Evolutionary conservation across 2,113 vertebrate genomes (phyloP), one percentile per base, ranked within the genome.

Genomic region (Dipodomys merriami): DNA sequence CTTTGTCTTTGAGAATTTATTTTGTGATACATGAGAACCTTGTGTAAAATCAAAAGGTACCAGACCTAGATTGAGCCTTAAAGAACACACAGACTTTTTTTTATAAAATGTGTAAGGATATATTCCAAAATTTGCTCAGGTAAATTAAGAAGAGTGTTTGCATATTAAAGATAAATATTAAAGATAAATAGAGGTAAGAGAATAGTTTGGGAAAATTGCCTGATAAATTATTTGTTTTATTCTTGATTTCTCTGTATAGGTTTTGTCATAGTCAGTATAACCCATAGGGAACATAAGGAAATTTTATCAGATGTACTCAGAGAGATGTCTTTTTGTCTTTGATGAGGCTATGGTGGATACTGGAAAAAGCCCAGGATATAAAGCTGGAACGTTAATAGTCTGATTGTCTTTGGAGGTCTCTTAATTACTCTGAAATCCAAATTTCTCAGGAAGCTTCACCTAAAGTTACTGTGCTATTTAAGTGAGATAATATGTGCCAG

Each of bases 21-120:
- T 96, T 96, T 96, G 33, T 83, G 95, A 94, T 6, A 19, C 57
- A 84, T 82, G 69, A 90, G 94, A 95, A 95, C 33, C 82, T 86
- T 90, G 60, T 60, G 15, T 80, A 86, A 84, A 57, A 49, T 11
- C 49, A 49, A 57, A 71, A 94, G 91, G 23, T 27, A 89, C 7
- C 64, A 67, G 65, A 91, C 91, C 65, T 85, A 84, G 33, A 84
- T 9, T 69, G 69, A 86, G n/a, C 71, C 80, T 90, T 53, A 19
- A 84, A 94, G 90, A 89, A 35, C 19, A 71, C 44, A 76, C 23
- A 90, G 83, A 78, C 79, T 67, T 53, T 57, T 90, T 84, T 90
- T 86, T 91, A 82, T 93, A 72, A 65, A 72, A 65, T 79, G 23
- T 62, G 80, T 35, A 12, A 76, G 74, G 65, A 73, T 29, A 88